phyloP scores from a whole-genome alignment of 2,888 invertebrate species.

The Tridacna crocea region DNA sequence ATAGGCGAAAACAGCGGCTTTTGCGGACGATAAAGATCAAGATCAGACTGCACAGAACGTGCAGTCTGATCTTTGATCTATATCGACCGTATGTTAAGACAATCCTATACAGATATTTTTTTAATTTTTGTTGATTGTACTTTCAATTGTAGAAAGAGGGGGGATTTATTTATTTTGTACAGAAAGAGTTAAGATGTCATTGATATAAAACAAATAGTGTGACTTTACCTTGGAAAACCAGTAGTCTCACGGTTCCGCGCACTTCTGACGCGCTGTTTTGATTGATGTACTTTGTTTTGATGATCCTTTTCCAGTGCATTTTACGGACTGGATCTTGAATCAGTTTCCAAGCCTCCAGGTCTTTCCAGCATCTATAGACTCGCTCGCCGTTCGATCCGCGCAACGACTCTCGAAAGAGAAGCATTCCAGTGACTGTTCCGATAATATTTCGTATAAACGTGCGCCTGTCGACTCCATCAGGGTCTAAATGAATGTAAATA shows the following conservation, averaged over 20 bases:
- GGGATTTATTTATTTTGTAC: too few species aligned
- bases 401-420: constrained; percentile 68
- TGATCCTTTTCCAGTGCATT: constrained; percentile 60
- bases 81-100: too few species aligned
- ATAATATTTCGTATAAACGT: constrained; percentile 63
- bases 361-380: constrained; percentile 67
- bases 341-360: constrained; percentile 63
- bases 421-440: constrained; percentile 67
- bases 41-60: too few species aligned
- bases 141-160: too few species aligned
- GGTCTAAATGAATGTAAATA: constrained; percentile 22
- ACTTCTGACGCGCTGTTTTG: constrained; percentile 52
- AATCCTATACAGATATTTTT: too few species aligned
- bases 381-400: constrained; percentile 66
- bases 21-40: too few species aligned
- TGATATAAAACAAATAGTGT: too few species aligned
- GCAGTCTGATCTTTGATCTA: too few species aligned
- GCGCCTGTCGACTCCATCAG: constrained; percentile 35
- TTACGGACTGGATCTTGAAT: constrained; percentile 48
- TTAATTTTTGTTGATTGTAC: too few species aligned
- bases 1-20: too few species aligned
- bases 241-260: constrained; percentile 41
- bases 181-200: too few species aligned
- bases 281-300: constrained; percentile 64
- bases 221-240: constrained; percentile 60